These are phyloP conservation scores for Eulemur rubriventer DNA, from an alignment of 2,797 vertebrate species.

Conservation along the genomic window DNA sequence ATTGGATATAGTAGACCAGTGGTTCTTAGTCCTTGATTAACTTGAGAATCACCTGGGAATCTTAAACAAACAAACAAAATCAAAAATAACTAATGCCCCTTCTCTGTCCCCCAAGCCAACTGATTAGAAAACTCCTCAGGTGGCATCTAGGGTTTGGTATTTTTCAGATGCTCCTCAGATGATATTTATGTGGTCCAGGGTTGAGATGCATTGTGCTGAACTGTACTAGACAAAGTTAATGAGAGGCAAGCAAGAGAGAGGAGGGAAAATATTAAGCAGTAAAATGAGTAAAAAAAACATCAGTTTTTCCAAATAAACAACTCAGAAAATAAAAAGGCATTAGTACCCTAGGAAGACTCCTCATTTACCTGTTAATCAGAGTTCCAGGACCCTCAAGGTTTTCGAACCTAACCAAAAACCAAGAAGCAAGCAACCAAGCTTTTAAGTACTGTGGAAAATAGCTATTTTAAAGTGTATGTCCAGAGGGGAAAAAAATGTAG, in stretches of 20 bases:
- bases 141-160: not conserved
- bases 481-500: not conserved
- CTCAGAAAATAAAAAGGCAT: not conserved
- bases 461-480: not conserved
- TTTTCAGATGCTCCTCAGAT: not conserved
- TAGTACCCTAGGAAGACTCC: not conserved
- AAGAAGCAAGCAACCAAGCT: not conserved
- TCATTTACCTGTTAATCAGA: not conserved
- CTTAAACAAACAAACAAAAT: not conserved
- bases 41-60: not conserved
- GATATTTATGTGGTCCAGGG: not conserved
- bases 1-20: not conserved
- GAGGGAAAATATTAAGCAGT: not conserved
- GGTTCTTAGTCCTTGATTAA: not conserved
- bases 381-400: not conserved
- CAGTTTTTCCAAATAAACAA: not conserved
- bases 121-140: not conserved
- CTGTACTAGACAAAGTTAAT: not conserved
- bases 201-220: not conserved
- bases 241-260: not conserved
- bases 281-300: not conserved
- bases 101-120: not conserved
- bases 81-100: not conserved
- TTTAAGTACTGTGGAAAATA: not conserved
- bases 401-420: not conserved